A percentile compares a stretch with the other conserved stretches of the same genome.
phyloP scores from a whole-genome alignment of 2,797 vertebrate species.

The Hoplostethus atlanticus region DNA sequence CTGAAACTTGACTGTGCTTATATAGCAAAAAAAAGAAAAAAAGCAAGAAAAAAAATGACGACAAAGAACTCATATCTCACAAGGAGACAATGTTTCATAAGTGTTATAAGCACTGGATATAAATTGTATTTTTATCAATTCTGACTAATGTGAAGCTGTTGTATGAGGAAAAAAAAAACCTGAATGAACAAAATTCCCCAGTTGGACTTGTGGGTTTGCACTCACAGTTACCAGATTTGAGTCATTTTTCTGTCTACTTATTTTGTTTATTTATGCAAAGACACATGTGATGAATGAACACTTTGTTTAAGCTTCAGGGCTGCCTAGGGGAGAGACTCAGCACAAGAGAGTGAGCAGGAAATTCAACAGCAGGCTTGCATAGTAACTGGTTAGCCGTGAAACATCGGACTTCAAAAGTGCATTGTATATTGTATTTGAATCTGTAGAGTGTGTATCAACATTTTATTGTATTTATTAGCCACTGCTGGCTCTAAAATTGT shows the following conservation, averaged over 20 bases:
- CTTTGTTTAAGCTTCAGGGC: constrained; percentile 96
- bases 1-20: constrained; percentile 99
- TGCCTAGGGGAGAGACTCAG: constrained; percentile 85
- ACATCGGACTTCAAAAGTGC: constrained; percentile 83
- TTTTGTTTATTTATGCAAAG: constrained; percentile 99
- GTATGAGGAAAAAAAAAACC: constrained; percentile 89
- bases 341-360: constrained; percentile 84
- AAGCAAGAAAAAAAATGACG: constrained; percentile 73
- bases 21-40: constrained; percentile 81
- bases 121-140: constrained; percentile 99
- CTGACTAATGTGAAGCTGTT: constrained; percentile 99
- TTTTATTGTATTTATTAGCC: constrained; percentile 98
- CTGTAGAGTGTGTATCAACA: constrained; percentile 87
- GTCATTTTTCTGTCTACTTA: constrained; percentile 93
- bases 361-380: constrained; percentile 84
- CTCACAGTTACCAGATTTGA: constrained; percentile 95
- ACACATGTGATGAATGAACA: constrained; percentile 94
- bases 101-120: constrained; percentile 99
- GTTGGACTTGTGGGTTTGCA: constrained; percentile 93
- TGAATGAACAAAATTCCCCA: constrained; percentile 94
- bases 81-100: constrained; percentile 95
- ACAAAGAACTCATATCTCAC: constrained; percentile 86
- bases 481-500: constrained; percentile 94
- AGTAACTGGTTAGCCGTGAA: constrained; percentile 86
- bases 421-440: constrained; percentile 90